Percentiles rank a stretch among this genome's conserved stretches.
Conservation (phyloP, 2,797 vertebrate species). For the Serranus cabrilla region DNA sequence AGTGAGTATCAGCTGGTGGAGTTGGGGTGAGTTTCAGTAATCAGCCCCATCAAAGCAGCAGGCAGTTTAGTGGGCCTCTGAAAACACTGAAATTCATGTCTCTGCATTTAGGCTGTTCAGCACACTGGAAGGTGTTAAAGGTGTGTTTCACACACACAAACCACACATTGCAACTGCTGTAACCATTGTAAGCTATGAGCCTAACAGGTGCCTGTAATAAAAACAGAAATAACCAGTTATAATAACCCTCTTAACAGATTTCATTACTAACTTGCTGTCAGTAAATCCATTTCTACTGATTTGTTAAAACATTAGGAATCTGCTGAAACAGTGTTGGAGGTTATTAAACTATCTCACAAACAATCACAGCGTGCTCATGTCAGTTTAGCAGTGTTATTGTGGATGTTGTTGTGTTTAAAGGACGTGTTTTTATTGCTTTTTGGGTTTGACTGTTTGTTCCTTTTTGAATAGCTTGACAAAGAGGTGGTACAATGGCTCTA, state of each 20-base stretch:
- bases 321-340: not conserved
- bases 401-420: not conserved
- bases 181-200: not conserved
- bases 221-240: not conserved
- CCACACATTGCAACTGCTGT: not conserved
- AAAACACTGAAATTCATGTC: not conserved
- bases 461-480: not conserved
- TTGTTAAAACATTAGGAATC: not conserved
- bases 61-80: constrained; percentile 1
- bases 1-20: constrained; percentile 29
- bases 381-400: not conserved
- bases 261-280: not conserved
- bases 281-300: not conserved
- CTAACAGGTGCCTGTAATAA: not conserved
- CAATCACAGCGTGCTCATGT: not conserved
- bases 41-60: not conserved
- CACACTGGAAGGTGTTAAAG: not conserved
- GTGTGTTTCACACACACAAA: not conserved
- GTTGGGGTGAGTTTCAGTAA: constrained; percentile 21
- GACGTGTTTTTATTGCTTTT: not conserved
- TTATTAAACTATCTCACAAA: not conserved
- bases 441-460: not conserved
- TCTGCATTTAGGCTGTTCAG: not conserved
- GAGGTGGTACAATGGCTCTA: not conserved
- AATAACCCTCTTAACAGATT: not conserved